These are phyloP conservation scores for Drosophila atripex DNA, from an alignment of 2,888 invertebrate species.

Conservation along the genomic window DNA sequence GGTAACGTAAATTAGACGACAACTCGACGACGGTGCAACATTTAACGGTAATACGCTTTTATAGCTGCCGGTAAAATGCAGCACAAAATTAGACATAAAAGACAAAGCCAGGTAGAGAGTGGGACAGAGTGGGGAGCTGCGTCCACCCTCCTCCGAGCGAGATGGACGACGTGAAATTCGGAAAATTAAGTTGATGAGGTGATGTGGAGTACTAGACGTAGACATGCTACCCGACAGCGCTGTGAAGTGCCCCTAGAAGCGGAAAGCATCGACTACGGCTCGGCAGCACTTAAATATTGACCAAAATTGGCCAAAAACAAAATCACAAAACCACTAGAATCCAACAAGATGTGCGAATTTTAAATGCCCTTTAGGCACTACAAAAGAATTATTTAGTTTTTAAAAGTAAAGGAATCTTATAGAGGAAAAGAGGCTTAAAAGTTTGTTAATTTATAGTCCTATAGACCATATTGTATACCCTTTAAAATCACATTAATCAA, in stretches of 20 bases:
- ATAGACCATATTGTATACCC: constrained; percentile 33
- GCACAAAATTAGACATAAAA: constrained; percentile 78
- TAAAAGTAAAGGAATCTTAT: no score
- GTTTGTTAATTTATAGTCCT: no score
- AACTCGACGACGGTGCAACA: constrained; percentile 75
- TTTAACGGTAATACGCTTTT: constrained; percentile 81
- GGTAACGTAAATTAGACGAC: constrained; percentile 79
- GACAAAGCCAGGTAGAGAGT: constrained; percentile 26
- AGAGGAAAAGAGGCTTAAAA: no score
- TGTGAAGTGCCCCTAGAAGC: constrained; percentile 51
- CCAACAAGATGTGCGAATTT: constrained; percentile 30
- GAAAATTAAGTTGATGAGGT: constrained; percentile 78
- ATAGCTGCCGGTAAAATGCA: constrained; percentile 79
- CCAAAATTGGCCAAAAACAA: constrained; percentile 74
- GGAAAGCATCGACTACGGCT: constrained; percentile 47
- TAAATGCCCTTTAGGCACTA: constrained; percentile 9
- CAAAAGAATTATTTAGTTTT: neutral
- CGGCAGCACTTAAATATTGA: constrained; percentile 76
- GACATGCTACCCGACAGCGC: constrained; percentile 19
- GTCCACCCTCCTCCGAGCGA: neutral
- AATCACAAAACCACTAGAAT: constrained; percentile 24
- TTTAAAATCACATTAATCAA: constrained; percentile 38
- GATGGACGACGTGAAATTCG: constrained; percentile 63
- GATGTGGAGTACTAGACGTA: constrained; percentile 28
- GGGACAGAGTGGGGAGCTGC: neutral